Percentiles rank a stretch among this genome's conserved stretches.
Conservation (phyloP, 1,140 invertebrate species). For the Pseudomyrmex sp. region DNA sequence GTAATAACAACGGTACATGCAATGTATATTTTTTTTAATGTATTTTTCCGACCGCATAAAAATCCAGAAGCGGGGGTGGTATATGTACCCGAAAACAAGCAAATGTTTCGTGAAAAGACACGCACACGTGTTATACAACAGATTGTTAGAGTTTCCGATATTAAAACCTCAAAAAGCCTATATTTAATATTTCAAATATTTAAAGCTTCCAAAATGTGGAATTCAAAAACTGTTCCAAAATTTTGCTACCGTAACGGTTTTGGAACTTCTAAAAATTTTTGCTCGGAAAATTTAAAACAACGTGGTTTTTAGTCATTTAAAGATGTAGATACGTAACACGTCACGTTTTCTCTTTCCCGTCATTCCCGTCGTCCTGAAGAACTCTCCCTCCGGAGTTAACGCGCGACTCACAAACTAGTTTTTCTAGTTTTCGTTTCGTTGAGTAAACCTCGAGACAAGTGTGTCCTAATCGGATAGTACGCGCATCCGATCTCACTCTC, state of each 20-base stretch:
- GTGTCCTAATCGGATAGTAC: conserved; percentile 63
- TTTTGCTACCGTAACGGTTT: no score
- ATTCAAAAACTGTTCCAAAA: background rate
- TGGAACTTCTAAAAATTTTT: no score
- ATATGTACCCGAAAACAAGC: background rate
- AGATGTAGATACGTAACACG: background rate
- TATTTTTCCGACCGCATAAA: conserved; percentile 12
- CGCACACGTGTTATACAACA: background rate
- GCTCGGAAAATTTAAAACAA: no score
- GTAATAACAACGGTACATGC: conserved; percentile 52
- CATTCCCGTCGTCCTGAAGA: background rate
- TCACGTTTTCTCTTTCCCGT: background rate
- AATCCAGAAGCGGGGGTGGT: background rate
- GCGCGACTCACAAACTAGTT: no score
- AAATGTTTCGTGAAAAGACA: conserved; percentile 10
- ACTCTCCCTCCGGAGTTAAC: background rate
- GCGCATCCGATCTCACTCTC: conserved; percentile 8
- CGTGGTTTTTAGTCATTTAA: no score
- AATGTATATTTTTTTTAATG: conserved; percentile 46
- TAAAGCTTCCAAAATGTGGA: background rate
- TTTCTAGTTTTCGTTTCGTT: conserved; percentile 56
- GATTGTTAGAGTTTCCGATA: background rate
- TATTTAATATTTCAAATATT: background rate
- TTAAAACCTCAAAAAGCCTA: background rate
- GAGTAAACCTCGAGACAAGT: conserved; percentile 69